phyloP scores from a whole-genome alignment of 2,797 vertebrate species.

The Vespertilio murinus region DNA sequence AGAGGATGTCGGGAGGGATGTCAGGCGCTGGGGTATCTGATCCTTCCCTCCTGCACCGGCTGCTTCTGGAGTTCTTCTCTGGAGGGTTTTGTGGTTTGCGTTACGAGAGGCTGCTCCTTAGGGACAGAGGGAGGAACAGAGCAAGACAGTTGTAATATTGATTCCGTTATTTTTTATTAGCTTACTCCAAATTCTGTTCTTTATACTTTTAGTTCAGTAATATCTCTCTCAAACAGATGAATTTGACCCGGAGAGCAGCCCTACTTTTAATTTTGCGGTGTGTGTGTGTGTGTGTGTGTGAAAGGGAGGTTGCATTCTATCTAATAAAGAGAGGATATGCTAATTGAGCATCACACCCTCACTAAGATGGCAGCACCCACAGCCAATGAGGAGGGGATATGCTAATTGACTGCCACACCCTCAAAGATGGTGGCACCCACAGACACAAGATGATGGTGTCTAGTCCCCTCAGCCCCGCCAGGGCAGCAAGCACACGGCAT shows the following conservation, averaged over 20 bases:
- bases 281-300: too few relatives aligned
- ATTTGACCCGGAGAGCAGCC: not conserved
- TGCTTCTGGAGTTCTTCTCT: not conserved
- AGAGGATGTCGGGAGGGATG: not conserved
- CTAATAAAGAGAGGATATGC: too few relatives aligned
- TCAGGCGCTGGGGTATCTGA: not conserved
- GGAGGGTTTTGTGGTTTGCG: not conserved
- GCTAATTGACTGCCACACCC: too few relatives aligned
- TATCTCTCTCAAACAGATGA: not conserved
- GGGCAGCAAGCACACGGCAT: rapidly evolving
- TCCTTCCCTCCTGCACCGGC: not conserved
- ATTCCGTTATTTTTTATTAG: not conserved
- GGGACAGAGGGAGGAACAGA: not conserved
- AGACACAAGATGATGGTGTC: too few relatives aligned
- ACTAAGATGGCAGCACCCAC: too few relatives aligned
- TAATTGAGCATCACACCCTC: too few relatives aligned
- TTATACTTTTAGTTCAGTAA: conserved; percentile 18
- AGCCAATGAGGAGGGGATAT: too few relatives aligned
- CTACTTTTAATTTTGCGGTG: not conserved
- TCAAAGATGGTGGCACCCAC: too few relatives aligned
- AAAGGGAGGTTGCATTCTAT: not conserved
- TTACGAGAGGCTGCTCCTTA: not conserved
- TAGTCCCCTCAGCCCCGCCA: too few relatives aligned
- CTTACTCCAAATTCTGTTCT: not conserved
- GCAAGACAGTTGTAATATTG: not conserved